A percentile compares a stretch with the other conserved stretches of the same genome.
Conservation (phyloP, 2,888 invertebrate species). For the Caenorhabditis sinica region DNA sequence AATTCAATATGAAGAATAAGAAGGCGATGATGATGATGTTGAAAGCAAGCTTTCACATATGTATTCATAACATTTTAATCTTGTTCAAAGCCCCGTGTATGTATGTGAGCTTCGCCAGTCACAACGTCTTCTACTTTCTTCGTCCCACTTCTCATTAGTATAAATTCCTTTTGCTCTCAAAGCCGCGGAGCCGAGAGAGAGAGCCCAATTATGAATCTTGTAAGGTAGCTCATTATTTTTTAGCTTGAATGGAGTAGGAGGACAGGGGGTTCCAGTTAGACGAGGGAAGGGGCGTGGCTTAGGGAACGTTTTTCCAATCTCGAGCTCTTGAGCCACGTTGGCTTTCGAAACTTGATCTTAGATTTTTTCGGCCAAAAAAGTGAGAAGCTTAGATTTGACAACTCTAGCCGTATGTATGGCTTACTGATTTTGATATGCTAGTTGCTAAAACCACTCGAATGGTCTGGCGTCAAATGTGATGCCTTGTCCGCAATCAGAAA, state of each 20-base stretch:
- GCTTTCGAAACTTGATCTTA: no score
- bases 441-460: no score
- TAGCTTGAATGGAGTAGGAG: background rate
- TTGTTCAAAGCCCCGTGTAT: constrained; percentile 36
- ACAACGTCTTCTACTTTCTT: constrained; percentile 16
- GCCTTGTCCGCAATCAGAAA: no score
- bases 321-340: no score
- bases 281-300: no score
- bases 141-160: constrained; percentile 4
- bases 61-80: constrained; percentile 58
- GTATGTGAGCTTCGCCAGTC: constrained; percentile 5
- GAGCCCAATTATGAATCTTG: constrained; percentile 6
- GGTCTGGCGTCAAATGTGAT: no score
- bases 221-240: constrained; percentile 8
- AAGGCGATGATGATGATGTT: background rate
- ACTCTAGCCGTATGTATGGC: no score
- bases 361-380: no score
- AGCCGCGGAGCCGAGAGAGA: background rate
- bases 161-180: background rate
- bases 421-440: no score
- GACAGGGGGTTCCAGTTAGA: background rate
- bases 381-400: no score
- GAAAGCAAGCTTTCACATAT: background rate
- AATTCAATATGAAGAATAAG: no score
- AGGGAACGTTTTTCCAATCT: no score